A percentile compares a stretch with the other conserved stretches of the same genome.
Evolutionary conservation across 1,140 invertebrate species (phyloP).

Genomic region (Macrosteles quadrilineatus): DNA sequence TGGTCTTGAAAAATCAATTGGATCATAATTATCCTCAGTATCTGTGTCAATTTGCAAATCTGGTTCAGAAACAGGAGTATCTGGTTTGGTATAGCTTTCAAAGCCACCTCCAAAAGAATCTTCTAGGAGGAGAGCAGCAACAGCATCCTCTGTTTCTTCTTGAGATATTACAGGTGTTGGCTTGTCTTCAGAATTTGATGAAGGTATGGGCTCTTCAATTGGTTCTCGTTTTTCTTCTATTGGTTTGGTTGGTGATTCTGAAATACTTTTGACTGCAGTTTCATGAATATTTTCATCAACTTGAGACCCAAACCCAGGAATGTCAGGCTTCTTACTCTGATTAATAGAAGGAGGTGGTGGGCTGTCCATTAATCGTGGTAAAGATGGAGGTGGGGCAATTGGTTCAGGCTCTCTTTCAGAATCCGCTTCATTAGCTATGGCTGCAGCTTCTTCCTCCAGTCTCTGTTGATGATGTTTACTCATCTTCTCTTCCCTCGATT

Average conservation of each 20-base stretch:
- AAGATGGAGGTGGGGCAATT: constrained; percentile 40
- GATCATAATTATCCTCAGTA: constrained; percentile 69
- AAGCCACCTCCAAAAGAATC: constrained; percentile 73
- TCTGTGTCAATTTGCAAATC: constrained; percentile 86
- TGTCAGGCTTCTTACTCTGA: constrained; percentile 57
- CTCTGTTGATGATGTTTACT: constrained; percentile 64
- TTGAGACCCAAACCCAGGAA: constrained; percentile 67
- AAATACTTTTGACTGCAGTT: constrained; percentile 75
- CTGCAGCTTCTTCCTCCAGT: constrained; percentile 37
- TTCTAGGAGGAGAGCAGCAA: constrained; percentile 75
- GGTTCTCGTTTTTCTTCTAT: constrained; percentile 47
- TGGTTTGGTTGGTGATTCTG: constrained; percentile 52
- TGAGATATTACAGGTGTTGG: constrained; percentile 83
- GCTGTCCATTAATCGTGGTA: constrained; percentile 55
- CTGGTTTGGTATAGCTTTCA: constrained; percentile 67
- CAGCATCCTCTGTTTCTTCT: constrained; percentile 90
- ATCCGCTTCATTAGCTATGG: constrained; percentile 32
- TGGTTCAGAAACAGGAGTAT: constrained; percentile 80
- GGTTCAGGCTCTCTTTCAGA: constrained; percentile 35
- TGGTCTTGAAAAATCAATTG: constrained; percentile 54
- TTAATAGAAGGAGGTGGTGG: constrained; percentile 42
- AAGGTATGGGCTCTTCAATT: constrained; percentile 46
- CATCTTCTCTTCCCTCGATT: constrained; percentile 74
- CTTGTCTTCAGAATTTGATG: constrained; percentile 65
- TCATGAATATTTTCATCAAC: constrained; percentile 70